phyloP scores from a whole-genome alignment of 2,113 vertebrate species.

The Poecile atricapillus region DNA sequence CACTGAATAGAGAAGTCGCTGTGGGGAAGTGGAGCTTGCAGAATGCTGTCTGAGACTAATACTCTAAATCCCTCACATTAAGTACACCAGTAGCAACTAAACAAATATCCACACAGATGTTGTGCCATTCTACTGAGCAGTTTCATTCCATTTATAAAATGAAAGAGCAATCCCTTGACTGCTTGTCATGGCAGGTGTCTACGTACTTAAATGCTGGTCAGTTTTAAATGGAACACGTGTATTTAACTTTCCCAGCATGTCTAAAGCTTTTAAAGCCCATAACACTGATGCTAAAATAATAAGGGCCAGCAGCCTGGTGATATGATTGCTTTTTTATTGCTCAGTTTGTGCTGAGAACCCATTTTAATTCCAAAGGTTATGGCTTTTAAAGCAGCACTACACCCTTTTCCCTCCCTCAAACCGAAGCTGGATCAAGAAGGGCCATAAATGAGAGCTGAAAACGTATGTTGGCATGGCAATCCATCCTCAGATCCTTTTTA shows the following conservation, averaged over 20 bases:
- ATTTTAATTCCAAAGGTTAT: slow-evolving; percentile 66
- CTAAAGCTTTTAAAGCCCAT: slow-evolving; percentile 68
- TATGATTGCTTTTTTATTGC: slow-evolving; percentile 71
- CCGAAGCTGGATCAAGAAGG: slow-evolving; percentile 12
- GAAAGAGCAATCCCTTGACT: slow-evolving; percentile 46
- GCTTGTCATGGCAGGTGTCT: slow-evolving; percentile 56
- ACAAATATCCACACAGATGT: slow-evolving; percentile 61
- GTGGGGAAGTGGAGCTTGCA: slow-evolving; percentile 10
- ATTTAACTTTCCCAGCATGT: slow-evolving; percentile 72
- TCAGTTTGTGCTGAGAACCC: slow-evolving; percentile 37
- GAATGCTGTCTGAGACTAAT: slow-evolving; percentile 9
- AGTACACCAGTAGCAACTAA: slow-evolving; percentile 44
- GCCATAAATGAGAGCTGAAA: slow-evolving; percentile 13
- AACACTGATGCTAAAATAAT: slow-evolving; percentile 72
- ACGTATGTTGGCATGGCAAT: neutral
- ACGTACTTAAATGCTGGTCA: slow-evolving; percentile 63
- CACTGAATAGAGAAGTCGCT: slow-evolving; percentile 8
- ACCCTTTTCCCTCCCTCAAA: slow-evolving; percentile 17
- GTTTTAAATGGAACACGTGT: slow-evolving; percentile 57
- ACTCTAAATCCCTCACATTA: slow-evolving; percentile 56
- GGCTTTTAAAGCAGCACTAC: slow-evolving; percentile 45
- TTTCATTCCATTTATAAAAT: slow-evolving; percentile 60
- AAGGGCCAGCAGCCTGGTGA: slow-evolving; percentile 62
- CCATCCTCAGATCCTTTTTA: neutral
- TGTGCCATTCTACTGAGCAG: slow-evolving; percentile 32